phyloP scores from a whole-genome alignment of 2,113 vertebrate genomes.

The Oceanites oceanicus region DNA sequence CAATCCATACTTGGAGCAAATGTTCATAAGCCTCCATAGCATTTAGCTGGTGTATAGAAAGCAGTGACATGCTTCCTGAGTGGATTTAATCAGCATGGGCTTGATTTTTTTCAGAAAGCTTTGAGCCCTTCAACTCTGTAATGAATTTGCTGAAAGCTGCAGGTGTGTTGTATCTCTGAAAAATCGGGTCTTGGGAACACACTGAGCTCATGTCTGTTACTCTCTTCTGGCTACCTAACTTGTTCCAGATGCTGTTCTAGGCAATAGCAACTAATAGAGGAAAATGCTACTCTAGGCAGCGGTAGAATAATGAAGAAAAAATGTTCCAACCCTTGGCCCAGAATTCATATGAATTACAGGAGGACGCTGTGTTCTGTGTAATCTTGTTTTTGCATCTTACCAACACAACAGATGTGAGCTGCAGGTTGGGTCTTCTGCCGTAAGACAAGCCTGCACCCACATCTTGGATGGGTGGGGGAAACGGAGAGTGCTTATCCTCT shows the following conservation, averaged over 20 bases:
- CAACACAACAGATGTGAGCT: conserved; percentile 15
- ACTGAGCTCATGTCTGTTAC: conserved; percentile 53
- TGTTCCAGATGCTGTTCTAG: conserved; percentile 63
- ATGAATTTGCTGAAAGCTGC: conserved; percentile 34
- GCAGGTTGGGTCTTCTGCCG: neutral
- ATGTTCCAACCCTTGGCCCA: conserved; percentile 49
- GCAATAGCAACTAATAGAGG: conserved; percentile 35
- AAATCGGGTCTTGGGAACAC: conserved; percentile 42
- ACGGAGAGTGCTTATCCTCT: neutral
- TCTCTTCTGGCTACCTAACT: conserved; percentile 44
- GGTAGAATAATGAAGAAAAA: conserved; percentile 58
- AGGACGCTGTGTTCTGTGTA: neutral
- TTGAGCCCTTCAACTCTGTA: neutral
- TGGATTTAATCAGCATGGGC: neutral
- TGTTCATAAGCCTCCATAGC: neutral
- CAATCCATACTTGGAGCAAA: conserved; percentile 25
- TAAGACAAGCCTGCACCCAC: neutral
- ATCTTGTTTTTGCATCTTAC: conserved; percentile 38
- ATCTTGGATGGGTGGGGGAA: neutral
- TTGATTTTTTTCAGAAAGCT: conserved; percentile 9
- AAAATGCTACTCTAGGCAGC: conserved; percentile 36
- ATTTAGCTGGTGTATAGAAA: neutral
- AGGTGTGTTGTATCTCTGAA: conserved; percentile 55
- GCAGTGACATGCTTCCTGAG: neutral
- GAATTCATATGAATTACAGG: neutral